Evolutionary conservation across 2,113 vertebrate species (phyloP), one percentile per base, ranked within the genome.

Genomic region (Garra rufa): DNA sequence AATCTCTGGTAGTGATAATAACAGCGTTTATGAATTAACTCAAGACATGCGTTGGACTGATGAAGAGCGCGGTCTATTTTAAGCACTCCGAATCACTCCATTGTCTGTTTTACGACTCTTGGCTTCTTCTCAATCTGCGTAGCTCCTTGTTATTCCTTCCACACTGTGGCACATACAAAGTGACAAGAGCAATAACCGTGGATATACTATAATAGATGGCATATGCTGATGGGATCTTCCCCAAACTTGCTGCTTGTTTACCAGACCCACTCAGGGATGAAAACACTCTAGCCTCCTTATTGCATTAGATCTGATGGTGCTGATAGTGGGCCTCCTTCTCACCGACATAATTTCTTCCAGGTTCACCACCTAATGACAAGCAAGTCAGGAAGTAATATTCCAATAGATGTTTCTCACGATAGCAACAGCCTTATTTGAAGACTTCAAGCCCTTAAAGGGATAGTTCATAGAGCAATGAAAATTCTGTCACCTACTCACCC

Each of bases 11-110:
- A 78, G 89, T 71, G 87, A 92, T 91, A 89, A 90, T 82, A 84
- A 88, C 87, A 89, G 84, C 84, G 65, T 85, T 90, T 83, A 92
- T 91, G 89, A 92, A 92, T 92, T 84, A 92, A 92, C 90, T 90
- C 88, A 90, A 85, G 86, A 75, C 91, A 78, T 59, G 85, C 71
- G 26, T 74, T 89, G 75, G 57, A 76, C 70, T 57, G 76, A n/a
- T 67, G 61, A 48, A 81, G 34, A 61, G 11, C 26, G 65, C 28
- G 41, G 79, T 76, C 76, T 85, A 83, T 88, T 88, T 86, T 84
- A 77, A 78, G 76, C 81, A 59, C 19, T 10, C 43, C 46, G 46
- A 78, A 73, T 85, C 30, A 38, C 30, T 28, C 26, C 34, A 80
- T 80, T 76, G 69, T 85, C 75, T 85, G 19, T 57, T 85, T 85